Evolutionary conservation across 1,140 invertebrate genomes (phyloP), one percentile per base, ranked within the genome.

Genomic region (Euglossa dilemma): DNA sequence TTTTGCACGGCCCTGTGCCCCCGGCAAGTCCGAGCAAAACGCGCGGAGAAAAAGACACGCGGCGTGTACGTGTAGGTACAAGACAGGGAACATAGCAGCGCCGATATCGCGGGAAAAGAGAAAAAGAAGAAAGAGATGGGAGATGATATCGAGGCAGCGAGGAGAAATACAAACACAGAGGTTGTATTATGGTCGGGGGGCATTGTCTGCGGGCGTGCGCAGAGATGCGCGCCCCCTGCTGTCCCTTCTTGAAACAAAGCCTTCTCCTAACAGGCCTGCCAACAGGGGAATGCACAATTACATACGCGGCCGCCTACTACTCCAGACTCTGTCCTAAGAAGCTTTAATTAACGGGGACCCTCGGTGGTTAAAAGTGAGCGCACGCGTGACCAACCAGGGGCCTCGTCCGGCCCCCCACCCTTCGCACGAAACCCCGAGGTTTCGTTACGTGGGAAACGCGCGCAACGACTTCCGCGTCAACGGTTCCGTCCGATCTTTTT

Each of bases 171-270:
- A 88, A 85, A 87, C 88, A 85, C 45, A 64, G 71, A 45, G 72
- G 59, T 63, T 83, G 88, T 86, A 89, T 79, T 85, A 88, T 90
- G 84, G 80, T 84, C 85, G 64, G 67, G 63, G 45, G 52, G 61
- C 89, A 91, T 91, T 91, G 91, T 91, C 88, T 83, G 77, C 67
- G 85, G 86, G 83, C 88, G 87, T 86, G 87, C 87, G 59, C 64
- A 84, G 47, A 64, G 67, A 56, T 61, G 82, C 67, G 79, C 66
- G 52, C 43, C 47, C 56, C 67, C 64, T 50, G 45, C 67, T 77
- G 75, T 47, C 66, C 73, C 67, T 78, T 66, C 73, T 80, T 77
- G 67, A 90, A 88, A 90, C 87, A 91, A 91, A 90, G 85, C 87
- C 71, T 66, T 11, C 25, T 79, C 71, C 80, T 64, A 87, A 89